Base-by-base conservation (phyloP, 2,888 invertebrate genomes). In the Anarsia innoxiella region DNA sequence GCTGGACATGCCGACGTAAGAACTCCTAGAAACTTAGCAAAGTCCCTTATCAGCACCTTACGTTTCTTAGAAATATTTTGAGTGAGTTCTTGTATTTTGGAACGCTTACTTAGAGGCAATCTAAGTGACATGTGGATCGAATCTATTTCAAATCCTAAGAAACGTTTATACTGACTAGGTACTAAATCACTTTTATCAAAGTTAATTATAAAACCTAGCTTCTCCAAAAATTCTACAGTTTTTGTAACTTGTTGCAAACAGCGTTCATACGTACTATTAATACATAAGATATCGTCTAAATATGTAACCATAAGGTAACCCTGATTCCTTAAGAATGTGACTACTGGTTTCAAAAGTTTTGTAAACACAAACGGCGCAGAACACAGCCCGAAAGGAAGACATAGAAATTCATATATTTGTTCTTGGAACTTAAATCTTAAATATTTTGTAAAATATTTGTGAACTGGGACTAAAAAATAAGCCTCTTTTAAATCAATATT, bases 351-450 rank as follows among this genome's bases (percentile, higher is more conserved):
- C 30, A 45, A 19, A 2, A 44, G 30, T 30, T 41, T 41, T 10
- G 40, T 40, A 12, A 45, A 42, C 11, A 37, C 36, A n/a, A 33
- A 25, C 2, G 42, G 40, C 1, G 45, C 42, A 9, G 31, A n/a
- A 6, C 15, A 36, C 0, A 41, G 14, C 6, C 44, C 41, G n/a
- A 38, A 38, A 1, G 38, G 42, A 9, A 42, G 12, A 16, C 36
- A 40, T 10, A 39, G 27, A 23, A 45, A 45, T 10, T 45, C 38
- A 8, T 39, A 45, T 3, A 25, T 31, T 9, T 14, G 5, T 1
- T 12, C 16, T 12, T 30, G 11, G 9, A 29, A 39, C 26, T 10
- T 34, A 16, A 39, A 39, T 8, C 33, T 14, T 12, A 32, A 15
- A 12, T 11, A 32, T 23, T 32, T 32, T 16, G 4, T 15, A 19